Base-by-base conservation (phyloP, 2,888 invertebrate genomes). In the Hypolimnas misippus region DNA sequence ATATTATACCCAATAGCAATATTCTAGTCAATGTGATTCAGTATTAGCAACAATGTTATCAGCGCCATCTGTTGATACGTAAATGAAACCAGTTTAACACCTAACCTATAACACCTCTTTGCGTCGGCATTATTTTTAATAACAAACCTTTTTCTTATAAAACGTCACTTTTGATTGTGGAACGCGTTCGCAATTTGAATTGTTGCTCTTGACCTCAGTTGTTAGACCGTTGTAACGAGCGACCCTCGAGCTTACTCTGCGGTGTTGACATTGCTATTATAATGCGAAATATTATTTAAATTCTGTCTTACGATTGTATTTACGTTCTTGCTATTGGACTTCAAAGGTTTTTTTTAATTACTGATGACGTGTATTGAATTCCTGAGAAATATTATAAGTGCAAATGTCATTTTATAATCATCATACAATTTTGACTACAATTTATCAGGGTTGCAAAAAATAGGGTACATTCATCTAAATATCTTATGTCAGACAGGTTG, bases 191-290 rank as follows among this genome's bases (percentile, higher is more conserved):
- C 29, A 50, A 50, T 33, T 52, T 52, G 17, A 31, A 52, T 21
- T 25, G 46, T 46, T n/a, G n/a, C 57, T 25, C 62, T 62, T 53
- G 62, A 62, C 57, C 58, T 25, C 42, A 21, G 38, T 25, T 40
- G 56, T 50, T 62, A 56, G 42, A 42, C 42, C 17, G 16, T 52
- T 38, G 55, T 55, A 31, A 29, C 55, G 44, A 55, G 55, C 44
- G 12, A 25, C 31, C 42, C 46, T 46, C 21, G 12, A 46, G 46
- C 19, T 46, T 21, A n/a, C 46, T 21, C 12, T 46, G 12, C 21
- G 46, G 12, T 46, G n/a, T 25, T 21, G 19, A 21, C 21, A 21
- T n/a, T 46, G n/a, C 7, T 4, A 12, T 46, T 46, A n/a, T 46
- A 46, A 46, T n/a, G 12, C 6, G 21, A 25, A 19, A 21, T 46